Evolutionary conservation across 2,113 vertebrate species (phyloP).

Genomic region (Camarhynchus parvulus): DNA sequence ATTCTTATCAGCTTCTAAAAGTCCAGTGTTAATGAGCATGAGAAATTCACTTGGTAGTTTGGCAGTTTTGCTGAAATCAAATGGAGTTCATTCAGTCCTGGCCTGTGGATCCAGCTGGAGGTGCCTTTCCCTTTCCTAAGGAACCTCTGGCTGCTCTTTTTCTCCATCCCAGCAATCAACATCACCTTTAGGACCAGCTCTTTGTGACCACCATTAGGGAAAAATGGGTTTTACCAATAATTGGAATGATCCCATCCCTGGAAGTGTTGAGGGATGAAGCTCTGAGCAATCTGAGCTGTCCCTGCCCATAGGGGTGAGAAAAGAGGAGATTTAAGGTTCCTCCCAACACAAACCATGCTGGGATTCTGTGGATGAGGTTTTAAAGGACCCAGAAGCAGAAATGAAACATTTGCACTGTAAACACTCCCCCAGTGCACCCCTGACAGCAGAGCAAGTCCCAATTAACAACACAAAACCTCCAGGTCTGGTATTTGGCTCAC

Average conservation of each 20-base stretch:
- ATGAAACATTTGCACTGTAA: accelerated
- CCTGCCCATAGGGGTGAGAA: background rate
- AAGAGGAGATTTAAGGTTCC: background rate
- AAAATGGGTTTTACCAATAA: background rate
- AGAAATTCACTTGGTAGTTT: conserved; percentile 59
- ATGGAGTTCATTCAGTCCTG: background rate
- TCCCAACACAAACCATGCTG: background rate
- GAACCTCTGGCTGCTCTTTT: background rate
- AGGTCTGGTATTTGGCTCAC: background rate
- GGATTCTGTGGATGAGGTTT: background rate
- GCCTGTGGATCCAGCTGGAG: background rate
- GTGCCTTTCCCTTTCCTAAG: background rate
- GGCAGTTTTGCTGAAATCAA: conserved; percentile 4
- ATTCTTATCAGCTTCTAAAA: conserved; percentile 77
- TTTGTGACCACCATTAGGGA: accelerated
- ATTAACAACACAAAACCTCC: accelerated
- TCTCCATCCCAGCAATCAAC: background rate
- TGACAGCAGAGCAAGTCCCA: background rate
- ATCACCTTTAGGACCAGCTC: background rate
- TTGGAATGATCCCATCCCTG: background rate
- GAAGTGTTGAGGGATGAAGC: background rate
- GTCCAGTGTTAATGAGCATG: conserved; percentile 62
- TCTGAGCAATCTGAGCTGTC: background rate
- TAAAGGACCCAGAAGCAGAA: background rate
- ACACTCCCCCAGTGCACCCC: background rate